Evolutionary conservation across 2,797 vertebrate species (phyloP).

Genomic region (Molossus molossus): DNA sequence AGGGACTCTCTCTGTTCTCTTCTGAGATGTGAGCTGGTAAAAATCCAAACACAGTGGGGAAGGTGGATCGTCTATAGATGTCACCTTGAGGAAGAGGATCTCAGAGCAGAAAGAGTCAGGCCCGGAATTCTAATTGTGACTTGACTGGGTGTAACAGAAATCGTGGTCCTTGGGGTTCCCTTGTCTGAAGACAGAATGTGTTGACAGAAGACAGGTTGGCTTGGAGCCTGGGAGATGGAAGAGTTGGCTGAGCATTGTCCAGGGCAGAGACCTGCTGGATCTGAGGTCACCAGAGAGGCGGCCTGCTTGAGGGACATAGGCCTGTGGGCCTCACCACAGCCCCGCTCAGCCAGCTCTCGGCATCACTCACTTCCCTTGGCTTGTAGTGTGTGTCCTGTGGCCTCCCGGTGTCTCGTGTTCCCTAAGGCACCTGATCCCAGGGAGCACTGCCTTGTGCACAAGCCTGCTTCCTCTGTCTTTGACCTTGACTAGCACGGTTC

Average conservation of each 20-base stretch:
- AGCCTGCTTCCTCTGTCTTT: neutral
- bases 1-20: neutral
- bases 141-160: neutral
- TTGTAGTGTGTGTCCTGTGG: neutral
- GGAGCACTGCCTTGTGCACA: neutral
- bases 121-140: neutral
- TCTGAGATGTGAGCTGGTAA: neutral
- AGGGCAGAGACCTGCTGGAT: neutral
- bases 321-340: neutral
- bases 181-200: neutral
- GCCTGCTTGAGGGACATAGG: neutral
- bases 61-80: neutral
- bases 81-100: neutral
- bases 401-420: neutral
- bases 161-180: neutral
- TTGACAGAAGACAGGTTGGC: neutral
- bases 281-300: neutral
- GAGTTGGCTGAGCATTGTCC: neutral
- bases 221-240: neutral
- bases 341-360: fast-evolving
- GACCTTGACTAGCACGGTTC: neutral
- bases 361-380: neutral
- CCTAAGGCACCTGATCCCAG: neutral
- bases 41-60: neutral
- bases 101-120: neutral